Conservation (phyloP, 2,113 vertebrate species). For the Fregata magnificens region DNA sequence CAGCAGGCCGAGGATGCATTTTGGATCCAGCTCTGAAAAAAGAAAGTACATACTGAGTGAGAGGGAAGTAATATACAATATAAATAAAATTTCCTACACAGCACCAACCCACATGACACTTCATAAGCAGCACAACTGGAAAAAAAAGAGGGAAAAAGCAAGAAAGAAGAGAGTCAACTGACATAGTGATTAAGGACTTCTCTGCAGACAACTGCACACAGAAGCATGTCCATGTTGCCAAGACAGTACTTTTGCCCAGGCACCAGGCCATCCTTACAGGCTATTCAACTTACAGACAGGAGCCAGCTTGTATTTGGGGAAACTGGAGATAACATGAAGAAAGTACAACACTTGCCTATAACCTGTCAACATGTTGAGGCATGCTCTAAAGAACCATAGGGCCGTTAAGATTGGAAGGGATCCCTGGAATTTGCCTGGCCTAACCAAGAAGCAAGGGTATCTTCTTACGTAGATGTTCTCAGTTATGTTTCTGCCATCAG, state of each 20-base stretch:
- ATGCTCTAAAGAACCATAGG: background rate
- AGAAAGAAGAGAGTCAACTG: background rate
- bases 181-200: background rate
- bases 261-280: background rate
- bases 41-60: background rate
- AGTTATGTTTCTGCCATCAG: background rate
- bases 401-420: background rate
- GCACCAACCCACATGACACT: background rate
- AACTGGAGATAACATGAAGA: background rate
- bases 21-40: slow-evolving; percentile 36
- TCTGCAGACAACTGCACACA: background rate
- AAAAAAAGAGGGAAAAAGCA: background rate
- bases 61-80: background rate
- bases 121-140: background rate
- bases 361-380: background rate
- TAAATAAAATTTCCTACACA: background rate
- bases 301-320: background rate
- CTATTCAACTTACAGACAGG: background rate
- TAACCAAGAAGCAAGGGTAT: background rate
- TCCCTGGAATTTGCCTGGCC: background rate
- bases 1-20: background rate
- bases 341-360: background rate
- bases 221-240: background rate
- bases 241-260: background rate
- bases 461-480: background rate